Conservation (phyloP, 2,888 invertebrate genomes). For the Drosophila mimica region DNA sequence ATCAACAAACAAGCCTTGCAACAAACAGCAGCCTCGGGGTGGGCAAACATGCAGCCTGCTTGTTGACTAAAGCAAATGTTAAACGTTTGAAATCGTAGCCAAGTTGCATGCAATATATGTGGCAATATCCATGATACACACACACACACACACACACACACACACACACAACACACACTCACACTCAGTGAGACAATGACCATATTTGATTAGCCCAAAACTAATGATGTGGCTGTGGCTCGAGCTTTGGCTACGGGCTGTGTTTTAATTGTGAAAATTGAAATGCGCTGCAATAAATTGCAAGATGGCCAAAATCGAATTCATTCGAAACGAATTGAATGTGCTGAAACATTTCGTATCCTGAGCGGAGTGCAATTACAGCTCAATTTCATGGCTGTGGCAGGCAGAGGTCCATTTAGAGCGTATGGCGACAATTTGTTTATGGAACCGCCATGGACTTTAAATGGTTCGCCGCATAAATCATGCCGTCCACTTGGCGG, state of each 20-base stretch:
- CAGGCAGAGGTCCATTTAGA: conserved; percentile 68
- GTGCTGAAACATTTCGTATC: conserved; percentile 50
- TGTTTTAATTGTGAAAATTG: conserved; percentile 79
- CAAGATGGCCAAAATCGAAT: conserved; percentile 67
- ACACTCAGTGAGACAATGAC: conserved; percentile 56
- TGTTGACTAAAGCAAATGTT: conserved; percentile 70
- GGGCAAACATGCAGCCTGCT: conserved; percentile 64
- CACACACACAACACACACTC: conserved; percentile 21
- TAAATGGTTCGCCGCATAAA: conserved; percentile 80
- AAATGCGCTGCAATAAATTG: conserved; percentile 76
- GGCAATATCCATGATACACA: conserved; percentile 53
- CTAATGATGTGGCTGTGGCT: conserved; percentile 72
- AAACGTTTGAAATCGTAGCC: conserved; percentile 74
- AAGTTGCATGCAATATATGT: conserved; percentile 66
- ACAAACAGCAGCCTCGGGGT: conserved; percentile 48
- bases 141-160: conserved; percentile 24
- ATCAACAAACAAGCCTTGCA: conserved; percentile 60
- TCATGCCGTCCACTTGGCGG: conserved; percentile 62
- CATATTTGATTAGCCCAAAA: conserved; percentile 71
- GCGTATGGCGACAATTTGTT: conserved; percentile 81
- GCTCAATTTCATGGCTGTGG: conserved; percentile 73
- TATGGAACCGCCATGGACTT: conserved; percentile 82
- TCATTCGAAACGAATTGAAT: neutral
- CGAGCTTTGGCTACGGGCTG: conserved; percentile 33
- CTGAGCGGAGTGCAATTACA: conserved; percentile 75